These are phyloP conservation scores for Empidonax traillii DNA, from an alignment of 2,113 vertebrate genomes.

Conservation along the genomic window DNA sequence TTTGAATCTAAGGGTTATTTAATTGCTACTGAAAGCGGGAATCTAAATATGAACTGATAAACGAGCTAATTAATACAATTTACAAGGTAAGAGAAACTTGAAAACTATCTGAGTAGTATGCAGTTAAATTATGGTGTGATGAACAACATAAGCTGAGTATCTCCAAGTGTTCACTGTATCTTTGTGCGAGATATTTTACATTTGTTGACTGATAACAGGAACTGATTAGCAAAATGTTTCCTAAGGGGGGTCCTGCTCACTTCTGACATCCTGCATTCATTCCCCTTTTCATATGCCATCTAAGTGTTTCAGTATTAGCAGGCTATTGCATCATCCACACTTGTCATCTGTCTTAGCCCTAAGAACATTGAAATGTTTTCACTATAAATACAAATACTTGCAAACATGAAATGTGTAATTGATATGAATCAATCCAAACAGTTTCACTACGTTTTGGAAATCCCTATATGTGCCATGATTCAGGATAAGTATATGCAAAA, in stretches of 20 bases:
- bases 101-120: background rate
- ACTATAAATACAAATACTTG: background rate
- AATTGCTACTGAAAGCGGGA: background rate
- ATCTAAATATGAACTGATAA: background rate
- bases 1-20: background rate
- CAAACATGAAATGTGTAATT: background rate
- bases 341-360: background rate
- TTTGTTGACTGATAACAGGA: background rate
- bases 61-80: background rate
- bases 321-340: background rate
- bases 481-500: background rate
- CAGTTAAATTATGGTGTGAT: background rate
- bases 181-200: background rate
- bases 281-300: background rate
- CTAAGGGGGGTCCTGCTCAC: background rate
- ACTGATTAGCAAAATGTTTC: background rate
- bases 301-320: background rate
- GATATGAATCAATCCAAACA: background rate
- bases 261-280: background rate
- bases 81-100: background rate
- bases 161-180: background rate
- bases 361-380: background rate
- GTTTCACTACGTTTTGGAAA: background rate
- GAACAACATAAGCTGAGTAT: background rate
- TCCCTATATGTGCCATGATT: background rate